Conservation (phyloP, 2,797 vertebrate species). For the Pelobates cultripes region DNA sequence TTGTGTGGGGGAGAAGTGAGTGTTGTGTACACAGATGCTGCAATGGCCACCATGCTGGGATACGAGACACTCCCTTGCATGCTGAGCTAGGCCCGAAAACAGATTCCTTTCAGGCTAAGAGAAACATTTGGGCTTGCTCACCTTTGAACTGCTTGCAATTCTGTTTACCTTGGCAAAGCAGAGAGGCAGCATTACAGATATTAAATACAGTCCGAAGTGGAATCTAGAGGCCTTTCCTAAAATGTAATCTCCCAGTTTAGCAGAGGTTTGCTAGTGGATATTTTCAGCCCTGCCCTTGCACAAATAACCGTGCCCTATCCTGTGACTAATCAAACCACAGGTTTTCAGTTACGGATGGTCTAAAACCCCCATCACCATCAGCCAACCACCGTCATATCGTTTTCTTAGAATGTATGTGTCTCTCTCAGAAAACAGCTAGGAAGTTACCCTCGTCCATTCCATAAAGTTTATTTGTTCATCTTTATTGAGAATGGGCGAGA, state of each 20-base stretch:
- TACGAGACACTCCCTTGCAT: conserved; percentile 75
- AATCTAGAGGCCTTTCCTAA: conserved; percentile 83
- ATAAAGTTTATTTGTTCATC: no score
- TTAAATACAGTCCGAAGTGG: conserved; percentile 96
- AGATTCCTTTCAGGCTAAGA: conserved; percentile 88
- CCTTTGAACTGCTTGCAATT: conserved; percentile 94
- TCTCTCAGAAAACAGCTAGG: no score
- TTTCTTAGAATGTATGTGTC: no score
- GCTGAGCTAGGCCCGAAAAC: conserved; percentile 80
- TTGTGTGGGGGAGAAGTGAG: conserved; percentile 81
- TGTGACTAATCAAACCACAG: no score
- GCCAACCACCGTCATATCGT: not conserved
- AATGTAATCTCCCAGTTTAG: conserved; percentile 85
- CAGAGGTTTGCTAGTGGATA: conserved; percentile 57
- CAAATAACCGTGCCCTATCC: not conserved
- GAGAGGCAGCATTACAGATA: conserved; percentile 99
- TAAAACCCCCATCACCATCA: not conserved
- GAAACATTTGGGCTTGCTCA: conserved; percentile 94
- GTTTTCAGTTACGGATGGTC: not conserved
- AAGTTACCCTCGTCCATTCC: no score
- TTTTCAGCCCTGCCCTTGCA: conserved; percentile 8
- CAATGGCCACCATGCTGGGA: conserved; percentile 65
- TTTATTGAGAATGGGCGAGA: no score
- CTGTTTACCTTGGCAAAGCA: conserved; percentile 98
- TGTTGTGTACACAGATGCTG: conserved; percentile 87